These are phyloP conservation scores for Tetragonula carbonaria DNA, from an alignment of 2,888 invertebrate genomes.

Conservation along the genomic window DNA sequence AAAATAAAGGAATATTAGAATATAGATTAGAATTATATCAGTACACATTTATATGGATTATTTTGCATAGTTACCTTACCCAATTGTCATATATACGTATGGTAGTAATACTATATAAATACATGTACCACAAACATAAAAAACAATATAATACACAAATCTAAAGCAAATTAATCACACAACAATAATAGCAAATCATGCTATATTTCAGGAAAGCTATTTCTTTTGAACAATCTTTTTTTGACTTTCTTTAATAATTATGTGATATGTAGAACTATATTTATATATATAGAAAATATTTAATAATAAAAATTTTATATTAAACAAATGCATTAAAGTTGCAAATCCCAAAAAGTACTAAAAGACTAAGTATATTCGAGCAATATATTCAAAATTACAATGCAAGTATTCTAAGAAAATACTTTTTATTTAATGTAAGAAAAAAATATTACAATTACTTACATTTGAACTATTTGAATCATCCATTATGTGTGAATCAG, in stretches of 20 bases:
- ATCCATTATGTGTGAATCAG: slow-evolving; percentile 73
- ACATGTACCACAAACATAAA: slow-evolving; percentile 35
- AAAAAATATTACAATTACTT: slow-evolving; percentile 77
- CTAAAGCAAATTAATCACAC: slow-evolving; percentile 38
- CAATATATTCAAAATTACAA: slow-evolving; percentile 23
- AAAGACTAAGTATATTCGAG: neutral
- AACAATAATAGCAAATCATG: slow-evolving; percentile 13
- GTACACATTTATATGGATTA: neutral
- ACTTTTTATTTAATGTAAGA: slow-evolving; percentile 37
- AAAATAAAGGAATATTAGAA: neutral
- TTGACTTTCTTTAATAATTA: neutral
- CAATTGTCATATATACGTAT: neutral
- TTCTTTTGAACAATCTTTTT: slow-evolving; percentile 13
- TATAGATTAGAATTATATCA: slow-evolving; percentile 2
- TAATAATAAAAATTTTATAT: slow-evolving; percentile 10
- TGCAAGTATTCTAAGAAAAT: slow-evolving; percentile 15
- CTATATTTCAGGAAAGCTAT: neutral
- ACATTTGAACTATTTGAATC: slow-evolving; percentile 75
- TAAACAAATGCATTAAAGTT: slow-evolving; percentile 44
- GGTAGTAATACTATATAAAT: slow-evolving; percentile 31
- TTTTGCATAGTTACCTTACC: slow-evolving; percentile 9
- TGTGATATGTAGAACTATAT: slow-evolving; percentile 19
- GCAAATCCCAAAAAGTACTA: slow-evolving; percentile 61
- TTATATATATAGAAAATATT: neutral
- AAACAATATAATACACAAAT: slow-evolving; percentile 34